Percentiles rank a stretch among this genome's conserved stretches.
These are phyloP conservation scores for Ctenomys sociabilis DNA, from an alignment of 2,113 vertebrate genomes.

Conservation along the genomic window DNA sequence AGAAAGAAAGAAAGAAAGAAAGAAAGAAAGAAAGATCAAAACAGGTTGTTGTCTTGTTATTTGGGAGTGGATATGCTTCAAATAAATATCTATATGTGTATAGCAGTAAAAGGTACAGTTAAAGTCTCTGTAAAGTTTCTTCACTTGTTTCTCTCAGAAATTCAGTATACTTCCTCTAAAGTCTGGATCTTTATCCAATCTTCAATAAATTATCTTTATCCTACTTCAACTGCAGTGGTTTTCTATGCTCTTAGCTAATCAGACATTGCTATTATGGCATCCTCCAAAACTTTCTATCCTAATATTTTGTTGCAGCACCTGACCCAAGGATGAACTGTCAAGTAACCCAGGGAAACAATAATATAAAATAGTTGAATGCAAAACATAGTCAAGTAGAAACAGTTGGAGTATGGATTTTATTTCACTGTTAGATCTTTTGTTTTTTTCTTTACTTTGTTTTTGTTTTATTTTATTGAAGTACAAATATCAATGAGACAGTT, in stretches of 20 bases:
- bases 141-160: background rate
- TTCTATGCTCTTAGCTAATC: background rate
- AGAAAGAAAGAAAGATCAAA: no score
- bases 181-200: background rate
- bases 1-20: no score
- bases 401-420: background rate
- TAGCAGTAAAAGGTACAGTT: background rate
- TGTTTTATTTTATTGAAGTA: no score
- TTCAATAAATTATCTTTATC: background rate
- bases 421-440: background rate
- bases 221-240: background rate
- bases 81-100: background rate
- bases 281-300: background rate
- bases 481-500: no score
- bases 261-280: background rate
- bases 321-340: background rate
- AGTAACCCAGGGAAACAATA: background rate
- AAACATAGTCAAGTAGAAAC: background rate
- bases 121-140: background rate
- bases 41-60: background rate
- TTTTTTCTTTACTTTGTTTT: no score
- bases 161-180: background rate
- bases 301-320: background rate
- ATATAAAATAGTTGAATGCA: background rate
- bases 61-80: rapidly evolving